These are phyloP conservation scores for Poecilia latipinna DNA, from an alignment of 2,113 vertebrate genomes.

Conservation along the genomic window DNA sequence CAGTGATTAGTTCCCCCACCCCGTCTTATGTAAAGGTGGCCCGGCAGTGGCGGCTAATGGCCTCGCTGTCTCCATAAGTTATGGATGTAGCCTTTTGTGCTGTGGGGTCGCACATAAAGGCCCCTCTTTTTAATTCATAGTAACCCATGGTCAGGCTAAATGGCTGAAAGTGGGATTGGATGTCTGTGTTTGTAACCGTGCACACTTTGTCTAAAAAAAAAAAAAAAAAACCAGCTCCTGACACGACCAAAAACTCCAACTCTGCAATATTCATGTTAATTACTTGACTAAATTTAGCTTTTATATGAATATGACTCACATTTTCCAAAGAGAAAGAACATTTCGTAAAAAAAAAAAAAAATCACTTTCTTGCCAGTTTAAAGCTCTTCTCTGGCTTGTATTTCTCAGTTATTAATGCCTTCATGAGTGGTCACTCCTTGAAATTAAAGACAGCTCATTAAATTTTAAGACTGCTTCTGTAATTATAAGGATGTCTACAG, in stretches of 20 bases:
- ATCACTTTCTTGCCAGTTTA: conserved; percentile 24
- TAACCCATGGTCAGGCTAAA: conserved; percentile 82
- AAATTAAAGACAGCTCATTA: conserved; percentile 63
- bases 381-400: conserved; percentile 52
- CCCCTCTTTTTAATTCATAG: conserved; percentile 82
- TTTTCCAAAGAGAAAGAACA: conserved; percentile 13
- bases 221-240: conserved; percentile 66
- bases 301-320: conserved; percentile 11
- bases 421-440: conserved; percentile 41
- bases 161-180: conserved; percentile 80
- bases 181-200: conserved; percentile 62
- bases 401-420: conserved; percentile 67
- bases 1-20: conserved; percentile 75
- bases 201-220: conserved; percentile 65
- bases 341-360: conserved; percentile 9
- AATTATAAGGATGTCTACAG: conserved; percentile 57
- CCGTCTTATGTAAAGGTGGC: conserved; percentile 82
- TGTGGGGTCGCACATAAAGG: conserved; percentile 82
- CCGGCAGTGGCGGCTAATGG: conserved; percentile 73
- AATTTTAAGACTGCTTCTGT: conserved; percentile 64
- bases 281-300: conserved; percentile 11
- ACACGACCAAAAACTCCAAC: conserved; percentile 51
- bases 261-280: conserved; percentile 50
- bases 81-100: conserved; percentile 82
- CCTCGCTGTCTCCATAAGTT: conserved; percentile 79